Evolutionary conservation across 2,888 invertebrate species (phyloP), one percentile per base, ranked within the genome.

Genomic region (Agrotis ipsilon): DNA sequence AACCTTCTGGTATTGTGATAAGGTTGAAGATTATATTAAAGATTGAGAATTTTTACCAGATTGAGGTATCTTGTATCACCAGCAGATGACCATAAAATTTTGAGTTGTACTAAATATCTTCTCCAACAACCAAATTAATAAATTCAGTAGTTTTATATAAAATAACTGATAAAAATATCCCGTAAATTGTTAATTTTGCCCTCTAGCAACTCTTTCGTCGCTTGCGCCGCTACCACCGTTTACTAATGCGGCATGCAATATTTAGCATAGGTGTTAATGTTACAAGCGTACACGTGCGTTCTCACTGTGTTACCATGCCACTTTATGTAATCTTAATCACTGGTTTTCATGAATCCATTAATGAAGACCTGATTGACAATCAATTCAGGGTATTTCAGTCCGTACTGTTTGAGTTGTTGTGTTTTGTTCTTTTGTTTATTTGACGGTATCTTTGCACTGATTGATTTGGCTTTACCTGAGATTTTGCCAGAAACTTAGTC

Each of bases 191-290:
- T 11, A 39, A 39, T 39, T 9, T 9, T 39, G 39, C 39, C 39
- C 9, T 39, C 11, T 39, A 39, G 39, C 45, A 55, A 16, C 9
- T 13, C 21, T 60, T 65, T 67, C 21, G 13, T 67, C 43, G 18
- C 72, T 79, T 80, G 68, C 32, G 24, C 82, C 69, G 52, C 24
- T 61, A 27, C 55, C 54, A 43, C 57, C 63, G 71, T 69, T 81
- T 73, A 81, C 68, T 67, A 79, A 84, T 73, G 62, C 52, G 67
- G 63, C 51, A 72, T 84, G 80, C 80, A 82, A 82, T 82, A 54
- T 79, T 82, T 72, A 78, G 74, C 69, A 82, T 68, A 63, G 58
- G 70, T 80, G 81, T 80, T 75, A 81, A 71, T 67, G 74, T 81
- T 84, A 84, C 85, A 82, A 62, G 54, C 72, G 27, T 51, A 21